Evolutionary conservation across 2,888 invertebrate genomes (phyloP).

Genomic region (Panzeria rudis): DNA sequence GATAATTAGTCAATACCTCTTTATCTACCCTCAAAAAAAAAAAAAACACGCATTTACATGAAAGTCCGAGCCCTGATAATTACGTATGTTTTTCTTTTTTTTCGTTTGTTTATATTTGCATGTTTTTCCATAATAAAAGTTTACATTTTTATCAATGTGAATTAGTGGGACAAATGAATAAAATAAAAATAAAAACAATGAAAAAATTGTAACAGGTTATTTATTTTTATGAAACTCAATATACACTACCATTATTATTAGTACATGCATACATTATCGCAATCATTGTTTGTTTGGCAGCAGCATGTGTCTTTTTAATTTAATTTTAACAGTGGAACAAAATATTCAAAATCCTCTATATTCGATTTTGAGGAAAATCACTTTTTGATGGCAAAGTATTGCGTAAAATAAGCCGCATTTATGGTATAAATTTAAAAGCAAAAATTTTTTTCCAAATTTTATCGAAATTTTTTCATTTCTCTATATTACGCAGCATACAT

Average conservation of each 20-base stretch:
- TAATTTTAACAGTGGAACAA: slow-evolving; percentile 1
- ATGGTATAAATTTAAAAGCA: too few species aligned
- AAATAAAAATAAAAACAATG: slow-evolving; percentile 27
- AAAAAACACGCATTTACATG: too few species aligned
- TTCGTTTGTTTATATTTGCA: slow-evolving; percentile 23
- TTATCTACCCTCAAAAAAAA: too few species aligned
- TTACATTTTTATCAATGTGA: slow-evolving; percentile 44
- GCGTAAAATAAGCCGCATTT: too few species aligned
- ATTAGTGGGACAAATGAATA: slow-evolving; percentile 59
- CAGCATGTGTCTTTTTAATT: slow-evolving; percentile 24
- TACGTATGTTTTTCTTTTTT: neutral
- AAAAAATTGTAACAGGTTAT: slow-evolving; percentile 27
- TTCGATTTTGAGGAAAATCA: too few species aligned
- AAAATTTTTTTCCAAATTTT: too few species aligned
- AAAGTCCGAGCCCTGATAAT: too few species aligned
- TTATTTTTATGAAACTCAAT: slow-evolving; percentile 9
- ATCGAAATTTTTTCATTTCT: too few species aligned
- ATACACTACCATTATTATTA: slow-evolving; percentile 8
- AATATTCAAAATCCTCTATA: too few species aligned
- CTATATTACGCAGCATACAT: too few species aligned
- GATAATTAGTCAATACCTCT: too few species aligned
- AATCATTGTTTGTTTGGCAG: slow-evolving; percentile 6
- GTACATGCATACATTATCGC: neutral
- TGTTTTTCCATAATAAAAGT: slow-evolving; percentile 35
- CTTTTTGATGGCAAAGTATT: too few species aligned